A percentile compares a stretch with the other conserved stretches of the same genome.
Conservation (phyloP, 2,888 invertebrate genomes). For the Conops quadrifasciatus region DNA sequence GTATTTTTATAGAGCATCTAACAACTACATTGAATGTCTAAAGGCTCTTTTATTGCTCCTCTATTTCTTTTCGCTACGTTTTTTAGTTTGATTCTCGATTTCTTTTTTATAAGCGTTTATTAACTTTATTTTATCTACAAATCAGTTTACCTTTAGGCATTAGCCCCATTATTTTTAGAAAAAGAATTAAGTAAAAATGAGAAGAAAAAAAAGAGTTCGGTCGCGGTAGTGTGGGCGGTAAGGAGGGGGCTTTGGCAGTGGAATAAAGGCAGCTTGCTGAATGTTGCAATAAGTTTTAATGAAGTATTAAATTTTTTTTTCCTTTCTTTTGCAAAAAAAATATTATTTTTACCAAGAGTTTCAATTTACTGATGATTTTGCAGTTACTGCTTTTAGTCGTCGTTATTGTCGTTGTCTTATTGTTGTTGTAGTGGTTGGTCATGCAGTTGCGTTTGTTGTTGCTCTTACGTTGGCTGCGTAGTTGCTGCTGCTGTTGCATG, state of each 20-base stretch:
- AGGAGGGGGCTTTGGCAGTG: neutral
- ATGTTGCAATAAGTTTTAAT: neutral
- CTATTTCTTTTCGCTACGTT: no score
- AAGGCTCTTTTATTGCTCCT: no score
- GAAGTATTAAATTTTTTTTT: neutral
- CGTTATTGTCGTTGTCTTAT: neutral
- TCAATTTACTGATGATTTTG: no score
- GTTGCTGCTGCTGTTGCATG: slow-evolving; percentile 15
- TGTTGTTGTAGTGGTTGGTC: neutral
- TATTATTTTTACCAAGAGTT: neutral
- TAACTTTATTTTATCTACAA: slow-evolving; percentile 6
- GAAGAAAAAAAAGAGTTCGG: neutral
- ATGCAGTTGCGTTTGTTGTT: neutral
- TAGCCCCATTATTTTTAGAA: neutral
- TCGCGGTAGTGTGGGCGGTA: no score
- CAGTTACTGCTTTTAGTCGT: no score
- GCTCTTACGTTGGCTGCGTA: neutral
- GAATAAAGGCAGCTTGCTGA: neutral
- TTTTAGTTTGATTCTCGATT: no score
- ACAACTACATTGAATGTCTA: no score
- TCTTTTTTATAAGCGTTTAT: no score
- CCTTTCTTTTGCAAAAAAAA: neutral
- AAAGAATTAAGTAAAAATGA: no score
- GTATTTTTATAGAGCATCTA: no score
- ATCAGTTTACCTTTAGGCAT: neutral